Evolutionary conservation across 2,797 vertebrate species (phyloP), one percentile per base, ranked within the genome.

Genomic region (Masticophis lateralis): DNA sequence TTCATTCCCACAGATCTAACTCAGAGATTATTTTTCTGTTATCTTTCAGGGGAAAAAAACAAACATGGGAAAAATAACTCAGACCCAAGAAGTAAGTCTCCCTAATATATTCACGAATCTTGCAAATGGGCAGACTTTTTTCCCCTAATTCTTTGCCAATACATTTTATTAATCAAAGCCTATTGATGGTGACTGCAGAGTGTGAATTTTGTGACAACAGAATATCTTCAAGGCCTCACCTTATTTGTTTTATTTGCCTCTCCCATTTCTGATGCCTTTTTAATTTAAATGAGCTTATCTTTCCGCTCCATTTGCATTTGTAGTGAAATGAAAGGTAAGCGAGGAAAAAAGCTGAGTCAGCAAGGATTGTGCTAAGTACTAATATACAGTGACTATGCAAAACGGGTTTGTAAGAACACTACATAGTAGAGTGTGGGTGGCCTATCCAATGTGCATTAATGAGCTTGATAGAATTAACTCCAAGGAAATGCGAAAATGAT

Each of bases 271-370:
- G 51, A 14, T 0, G 4, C 11, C 8, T n/a, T 32, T 1, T 13
- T 16, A 2, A 12, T 89, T 94, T 91, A 18, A 13, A 55, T 0
- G 3, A 86, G 57, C 37, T 0, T 22, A 9, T 88, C 55, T 83
- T 90, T 91, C 66, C n/a, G 89, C 22, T 16, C 13, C 0, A 0
- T 59, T 92, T 91, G 27, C 13, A 32, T 91, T 83, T 86, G 60
- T 79, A 69, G 63, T 14, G 89, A 93, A 60, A 79, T 0, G 0
- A 18, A 95, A 22, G 0, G 0, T 18, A 6, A 2, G 43, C 8
- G 74, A 60, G 22, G 10, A 3, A 7, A n/a, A 43, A 53, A 51
- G 87, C 92, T 95, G 93, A 95, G 87, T 94, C 94, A 94, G 87
- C 91, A 86, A 0, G 0, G 86, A 79, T 27, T 94, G 61, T 93